Evolutionary conservation across 2,888 invertebrate species (phyloP), one percentile per base, ranked within the genome.

Genomic region (Drosophila putrida): DNA sequence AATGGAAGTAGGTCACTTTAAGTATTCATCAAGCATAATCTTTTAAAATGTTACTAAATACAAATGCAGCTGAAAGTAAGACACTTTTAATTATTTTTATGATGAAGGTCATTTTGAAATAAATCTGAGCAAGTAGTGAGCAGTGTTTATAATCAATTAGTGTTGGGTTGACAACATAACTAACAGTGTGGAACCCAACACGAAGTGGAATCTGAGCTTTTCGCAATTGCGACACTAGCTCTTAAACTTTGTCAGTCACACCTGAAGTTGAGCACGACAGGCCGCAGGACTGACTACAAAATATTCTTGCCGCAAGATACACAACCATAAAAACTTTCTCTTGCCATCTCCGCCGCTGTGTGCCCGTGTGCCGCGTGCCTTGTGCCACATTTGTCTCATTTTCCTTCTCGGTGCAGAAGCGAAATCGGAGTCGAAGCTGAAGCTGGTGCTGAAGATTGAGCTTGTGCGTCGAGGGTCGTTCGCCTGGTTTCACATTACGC

Each of bases 321-420:
- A 75, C 68, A 57, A 47, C 57, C 80, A 70, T 86, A 80, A 80
- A 80, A 82, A 80, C 57, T 80, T 82, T 78, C 67, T 60, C 67
- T 49, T 61, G 36, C 51, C 71, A 64, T 59, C 71, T 74, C 51
- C 44, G 67, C 63, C 4, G 11, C 33, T 33, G 35, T 57, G 75
- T 20, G 20, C 20, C 33, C 50, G 39, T 8, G 11, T 53, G 38
- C 39, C 15, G 9, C 10, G 6, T 54, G 61, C 62, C 67, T 55
- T 71, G 65, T 62, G 69, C 58, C 74, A 78, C 83, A 86, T 81
- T 83, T 81, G 81, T 83, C 83, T 80, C 74, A 64, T 72, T 76
- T 85, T 61, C 39, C 63, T 61, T 36, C 63, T 54, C 36, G 50
- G 28, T 39, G 8, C 15, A n/a, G 28, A 50, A 20, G 25, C 33